phyloP scores from a whole-genome alignment of 1,140 invertebrate species.

The Bombus fervidus region DNA sequence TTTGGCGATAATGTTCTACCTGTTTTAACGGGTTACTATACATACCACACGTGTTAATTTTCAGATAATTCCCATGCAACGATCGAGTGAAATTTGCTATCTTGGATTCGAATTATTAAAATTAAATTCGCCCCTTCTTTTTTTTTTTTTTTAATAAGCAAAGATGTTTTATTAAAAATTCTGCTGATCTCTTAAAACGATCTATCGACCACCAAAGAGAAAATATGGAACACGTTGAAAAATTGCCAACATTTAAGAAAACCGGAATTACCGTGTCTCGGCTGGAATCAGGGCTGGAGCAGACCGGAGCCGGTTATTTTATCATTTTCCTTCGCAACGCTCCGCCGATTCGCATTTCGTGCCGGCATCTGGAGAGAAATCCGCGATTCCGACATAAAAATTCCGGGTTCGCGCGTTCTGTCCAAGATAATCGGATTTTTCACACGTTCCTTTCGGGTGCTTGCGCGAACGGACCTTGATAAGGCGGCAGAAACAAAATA shows the following conservation, averaged over 20 bases:
- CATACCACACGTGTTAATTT: neutral
- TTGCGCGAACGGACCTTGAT: neutral
- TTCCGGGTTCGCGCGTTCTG: constrained; percentile 2
- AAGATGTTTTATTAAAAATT: neutral
- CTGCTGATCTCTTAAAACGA: neutral
- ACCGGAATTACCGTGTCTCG: neutral
- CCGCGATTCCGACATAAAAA: constrained; percentile 21
- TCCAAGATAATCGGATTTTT: constrained; percentile 32
- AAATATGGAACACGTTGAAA: neutral
- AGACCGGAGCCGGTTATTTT: constrained; percentile 10
- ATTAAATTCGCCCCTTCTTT: neutral
- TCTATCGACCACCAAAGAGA: neutral
- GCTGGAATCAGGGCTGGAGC: neutral
- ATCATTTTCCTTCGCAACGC: constrained; percentile 30
- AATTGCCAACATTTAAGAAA: neutral
- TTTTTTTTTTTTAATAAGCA: neutral
- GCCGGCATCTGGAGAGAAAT: constrained; percentile 2
- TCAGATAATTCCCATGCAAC: neutral
- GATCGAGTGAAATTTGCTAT: neutral
- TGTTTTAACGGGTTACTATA: too few relatives aligned
- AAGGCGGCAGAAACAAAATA: constrained; percentile 27
- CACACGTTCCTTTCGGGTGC: neutral
- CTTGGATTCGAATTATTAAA: neutral
- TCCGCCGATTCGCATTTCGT: constrained; percentile 13
- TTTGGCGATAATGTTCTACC: neutral